phyloP scores from a whole-genome alignment of 2,797 vertebrate genomes.

The Florisuga fusca region DNA sequence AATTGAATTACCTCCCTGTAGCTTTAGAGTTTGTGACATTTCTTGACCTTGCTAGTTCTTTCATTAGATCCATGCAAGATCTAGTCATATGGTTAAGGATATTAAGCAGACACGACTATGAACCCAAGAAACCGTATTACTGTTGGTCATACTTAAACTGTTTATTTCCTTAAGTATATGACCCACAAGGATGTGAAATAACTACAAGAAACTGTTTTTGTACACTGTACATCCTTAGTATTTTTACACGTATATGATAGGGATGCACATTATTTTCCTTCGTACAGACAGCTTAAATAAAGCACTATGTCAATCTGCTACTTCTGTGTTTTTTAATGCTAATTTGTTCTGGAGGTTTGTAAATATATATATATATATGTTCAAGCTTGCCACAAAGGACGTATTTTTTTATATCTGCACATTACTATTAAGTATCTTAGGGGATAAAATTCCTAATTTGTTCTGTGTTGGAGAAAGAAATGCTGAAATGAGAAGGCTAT shows the following conservation, averaged over 20 bases:
- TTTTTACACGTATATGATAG: slow-evolving; percentile 98
- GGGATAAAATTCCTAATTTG: slow-evolving; percentile 46
- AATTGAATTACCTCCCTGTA: slow-evolving; percentile 90
- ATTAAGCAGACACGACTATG: slow-evolving; percentile 82
- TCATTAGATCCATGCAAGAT: slow-evolving; percentile 86
- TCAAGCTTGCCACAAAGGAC: slow-evolving; percentile 60
- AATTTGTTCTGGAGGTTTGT: slow-evolving; percentile 74
- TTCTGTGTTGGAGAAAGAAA: slow-evolving; percentile 40
- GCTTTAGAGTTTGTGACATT: slow-evolving; percentile 90
- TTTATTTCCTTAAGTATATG: slow-evolving; percentile 87
- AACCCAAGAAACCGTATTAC: slow-evolving; percentile 82
- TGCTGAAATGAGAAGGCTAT: slow-evolving; percentile 39
- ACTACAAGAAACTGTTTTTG: slow-evolving; percentile 93
- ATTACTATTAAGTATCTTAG: slow-evolving; percentile 65
- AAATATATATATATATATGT: slow-evolving; percentile 71
- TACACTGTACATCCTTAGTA: slow-evolving; percentile 98
- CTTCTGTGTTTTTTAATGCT: slow-evolving; percentile 76
- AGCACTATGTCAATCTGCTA: slow-evolving; percentile 94
- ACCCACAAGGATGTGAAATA: slow-evolving; percentile 89
- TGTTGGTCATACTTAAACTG: slow-evolving; percentile 84
- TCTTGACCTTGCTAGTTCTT: slow-evolving; percentile 89
- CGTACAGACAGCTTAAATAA: slow-evolving; percentile 98
- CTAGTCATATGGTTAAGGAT: slow-evolving; percentile 85
- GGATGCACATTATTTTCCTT: slow-evolving; percentile 97
- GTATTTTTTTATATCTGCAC: slow-evolving; percentile 70